A percentile compares a stretch with the other conserved stretches of the same genome.
phyloP scores from a whole-genome alignment of 2,888 invertebrate genomes.

The Drosophila prolongata region DNA sequence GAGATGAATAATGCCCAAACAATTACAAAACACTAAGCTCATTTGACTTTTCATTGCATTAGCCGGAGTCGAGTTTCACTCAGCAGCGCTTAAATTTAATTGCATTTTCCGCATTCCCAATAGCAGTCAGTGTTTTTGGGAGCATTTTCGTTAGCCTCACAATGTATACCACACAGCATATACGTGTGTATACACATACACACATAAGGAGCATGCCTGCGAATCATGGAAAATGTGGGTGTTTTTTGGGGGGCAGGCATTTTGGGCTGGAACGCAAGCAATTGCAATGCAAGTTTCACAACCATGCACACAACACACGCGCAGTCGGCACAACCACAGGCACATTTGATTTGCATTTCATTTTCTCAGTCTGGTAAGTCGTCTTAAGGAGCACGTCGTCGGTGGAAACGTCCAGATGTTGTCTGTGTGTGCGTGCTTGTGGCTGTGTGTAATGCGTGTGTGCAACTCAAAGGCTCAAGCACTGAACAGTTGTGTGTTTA shows the following conservation, averaged over 20 bases:
- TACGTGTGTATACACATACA: neutral
- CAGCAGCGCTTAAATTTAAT: slow-evolving; percentile 43
- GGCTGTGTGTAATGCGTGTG: slow-evolving; percentile 32
- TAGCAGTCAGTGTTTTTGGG: slow-evolving; percentile 34
- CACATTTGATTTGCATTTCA: slow-evolving; percentile 73
- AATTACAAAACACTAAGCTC: slow-evolving; percentile 39
- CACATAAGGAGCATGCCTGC: slow-evolving; percentile 7
- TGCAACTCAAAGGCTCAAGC: slow-evolving; percentile 61
- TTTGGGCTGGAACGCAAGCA: slow-evolving; percentile 8
- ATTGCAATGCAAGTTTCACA: slow-evolving; percentile 33
- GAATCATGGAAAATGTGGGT: slow-evolving; percentile 1
- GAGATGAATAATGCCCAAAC: slow-evolving; percentile 38
- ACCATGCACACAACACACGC: slow-evolving; percentile 2
- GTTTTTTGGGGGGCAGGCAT: neutral
- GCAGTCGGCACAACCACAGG: slow-evolving; percentile 8
- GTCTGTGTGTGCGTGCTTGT: slow-evolving; percentile 14
- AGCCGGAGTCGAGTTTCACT: slow-evolving; percentile 41
- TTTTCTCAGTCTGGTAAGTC: slow-evolving; percentile 66
- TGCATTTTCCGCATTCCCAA: slow-evolving; percentile 37
- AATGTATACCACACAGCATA: slow-evolving; percentile 13
- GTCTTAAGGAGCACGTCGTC: slow-evolving; percentile 70
- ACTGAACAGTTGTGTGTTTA: slow-evolving; percentile 9
- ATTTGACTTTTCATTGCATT: slow-evolving; percentile 45
- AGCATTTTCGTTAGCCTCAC: slow-evolving; percentile 29
- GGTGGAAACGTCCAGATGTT: slow-evolving; percentile 39